Evolutionary conservation across 2,797 vertebrate genomes (phyloP).

Genomic region (Pseudomugil tenellus): DNA sequence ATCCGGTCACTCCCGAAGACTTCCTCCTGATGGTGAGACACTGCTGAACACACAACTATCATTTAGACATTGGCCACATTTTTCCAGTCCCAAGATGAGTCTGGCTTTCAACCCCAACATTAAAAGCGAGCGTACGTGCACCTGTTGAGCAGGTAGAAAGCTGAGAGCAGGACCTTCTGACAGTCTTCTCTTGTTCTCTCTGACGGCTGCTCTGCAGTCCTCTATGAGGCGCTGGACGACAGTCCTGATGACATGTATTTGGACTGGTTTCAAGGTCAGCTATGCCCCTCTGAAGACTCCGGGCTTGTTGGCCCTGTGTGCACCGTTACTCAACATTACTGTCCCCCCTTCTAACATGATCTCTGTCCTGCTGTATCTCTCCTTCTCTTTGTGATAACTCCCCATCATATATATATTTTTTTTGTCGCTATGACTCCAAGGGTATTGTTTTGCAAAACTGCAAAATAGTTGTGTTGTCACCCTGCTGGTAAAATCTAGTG

Average conservation of each 20-base stretch:
- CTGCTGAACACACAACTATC: neutral
- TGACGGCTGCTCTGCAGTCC: slow-evolving; percentile 78
- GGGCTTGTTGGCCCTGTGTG: slow-evolving; percentile 62
- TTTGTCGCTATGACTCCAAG: slow-evolving; percentile 45
- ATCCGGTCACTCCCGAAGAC: slow-evolving; percentile 92
- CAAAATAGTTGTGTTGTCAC: slow-evolving; percentile 35
- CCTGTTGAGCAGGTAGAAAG: slow-evolving; percentile 23
- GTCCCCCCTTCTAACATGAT: slow-evolving; percentile 44
- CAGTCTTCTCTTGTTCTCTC: slow-evolving; percentile 74
- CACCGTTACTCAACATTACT: slow-evolving; percentile 40
- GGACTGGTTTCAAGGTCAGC: slow-evolving; percentile 88
- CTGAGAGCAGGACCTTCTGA: slow-evolving; percentile 50
- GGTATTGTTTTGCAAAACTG: slow-evolving; percentile 62
- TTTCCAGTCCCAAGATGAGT: neutral
- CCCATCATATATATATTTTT: slow-evolving; percentile 31
- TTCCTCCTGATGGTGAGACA: slow-evolving; percentile 89
- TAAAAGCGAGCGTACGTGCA: slow-evolving; percentile 13
- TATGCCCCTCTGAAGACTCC: slow-evolving; percentile 63
- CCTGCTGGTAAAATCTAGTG: slow-evolving; percentile 21
- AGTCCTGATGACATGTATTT: slow-evolving; percentile 85
- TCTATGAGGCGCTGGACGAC: slow-evolving; percentile 84
- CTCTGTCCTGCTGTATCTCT: slow-evolving; percentile 56
- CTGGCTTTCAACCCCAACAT: neutral
- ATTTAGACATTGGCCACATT: too few relatives aligned
- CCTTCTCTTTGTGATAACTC: slow-evolving; percentile 45